phyloP scores from a whole-genome alignment of 2,797 vertebrate genomes.

The Bradypodion pumilum region DNA sequence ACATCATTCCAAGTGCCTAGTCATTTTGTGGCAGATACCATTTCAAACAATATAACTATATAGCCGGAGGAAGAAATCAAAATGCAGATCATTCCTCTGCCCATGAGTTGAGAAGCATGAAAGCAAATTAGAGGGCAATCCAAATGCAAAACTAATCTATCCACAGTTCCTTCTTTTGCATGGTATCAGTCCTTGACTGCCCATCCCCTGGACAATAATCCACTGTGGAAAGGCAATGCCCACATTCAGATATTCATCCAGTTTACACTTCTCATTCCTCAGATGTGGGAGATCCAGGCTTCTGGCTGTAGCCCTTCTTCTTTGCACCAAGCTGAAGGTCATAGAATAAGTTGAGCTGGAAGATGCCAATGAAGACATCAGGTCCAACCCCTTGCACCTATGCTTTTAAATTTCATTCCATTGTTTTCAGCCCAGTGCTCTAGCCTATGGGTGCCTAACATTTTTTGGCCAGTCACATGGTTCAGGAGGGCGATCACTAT shows the following conservation, averaged over 20 bases:
- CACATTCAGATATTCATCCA: background rate
- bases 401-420: no score
- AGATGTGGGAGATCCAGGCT: background rate
- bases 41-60: background rate
- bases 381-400: no score
- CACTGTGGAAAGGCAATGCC: background rate
- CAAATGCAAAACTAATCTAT: background rate
- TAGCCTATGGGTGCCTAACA: no score
- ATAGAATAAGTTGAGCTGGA: no score
- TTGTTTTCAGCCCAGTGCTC: no score
- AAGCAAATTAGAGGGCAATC: background rate
- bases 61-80: background rate
- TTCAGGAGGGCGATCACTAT: no score
- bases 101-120: background rate
- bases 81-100: background rate
- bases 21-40: background rate
- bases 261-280: background rate
- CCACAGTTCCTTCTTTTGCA: background rate
- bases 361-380: no score
- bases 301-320: background rate
- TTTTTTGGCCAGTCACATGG: no score
- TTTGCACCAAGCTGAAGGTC: background rate
- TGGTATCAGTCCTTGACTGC: background rate
- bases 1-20: constrained; percentile 3
- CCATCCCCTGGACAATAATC: background rate